Conservation (phyloP, 2,888 invertebrate species). For the Camponotus fellah region DNA sequence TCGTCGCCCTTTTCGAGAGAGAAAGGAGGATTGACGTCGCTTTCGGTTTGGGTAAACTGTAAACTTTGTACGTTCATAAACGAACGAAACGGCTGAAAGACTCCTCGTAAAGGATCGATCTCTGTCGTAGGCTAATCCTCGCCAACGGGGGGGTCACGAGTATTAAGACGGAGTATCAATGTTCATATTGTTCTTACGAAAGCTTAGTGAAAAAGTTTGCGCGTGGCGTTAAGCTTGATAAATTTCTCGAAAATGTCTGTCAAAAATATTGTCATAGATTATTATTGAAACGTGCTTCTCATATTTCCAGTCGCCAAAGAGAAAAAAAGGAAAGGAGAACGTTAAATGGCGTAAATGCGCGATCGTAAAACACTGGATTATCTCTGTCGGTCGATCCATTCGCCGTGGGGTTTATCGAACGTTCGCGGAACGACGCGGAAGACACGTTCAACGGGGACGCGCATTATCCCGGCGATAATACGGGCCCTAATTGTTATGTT, state of each 20-base stretch:
- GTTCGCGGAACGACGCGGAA: slow-evolving; percentile 39
- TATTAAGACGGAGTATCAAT: not conserved
- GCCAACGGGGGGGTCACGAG: not conserved
- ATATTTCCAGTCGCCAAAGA: not conserved
- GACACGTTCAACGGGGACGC: slow-evolving; percentile 51
- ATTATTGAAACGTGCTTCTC: not conserved
- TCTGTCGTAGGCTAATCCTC: not conserved
- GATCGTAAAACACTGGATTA: slow-evolving; percentile 27
- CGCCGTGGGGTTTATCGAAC: slow-evolving; percentile 11
- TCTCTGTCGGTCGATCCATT: not conserved
- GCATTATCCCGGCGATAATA: slow-evolving; percentile 50
- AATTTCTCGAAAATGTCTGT: not conserved
- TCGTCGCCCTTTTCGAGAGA: slow-evolving; percentile 43
- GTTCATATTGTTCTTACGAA: not conserved
- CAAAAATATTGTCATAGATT: not conserved
- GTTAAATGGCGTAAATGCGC: no score
- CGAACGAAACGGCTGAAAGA: not conserved
- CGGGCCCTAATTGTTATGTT: slow-evolving; percentile 61
- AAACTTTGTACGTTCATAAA: not conserved
- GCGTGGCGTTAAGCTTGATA: no score
- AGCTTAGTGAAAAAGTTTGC: not conserved
- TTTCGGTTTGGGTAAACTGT: no score
- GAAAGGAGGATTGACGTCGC: no score
- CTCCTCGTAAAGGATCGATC: not conserved
- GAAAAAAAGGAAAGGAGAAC: not conserved